phyloP scores from a whole-genome alignment of 2,888 invertebrate genomes.

The Drosophila nr. perissopoda region DNA sequence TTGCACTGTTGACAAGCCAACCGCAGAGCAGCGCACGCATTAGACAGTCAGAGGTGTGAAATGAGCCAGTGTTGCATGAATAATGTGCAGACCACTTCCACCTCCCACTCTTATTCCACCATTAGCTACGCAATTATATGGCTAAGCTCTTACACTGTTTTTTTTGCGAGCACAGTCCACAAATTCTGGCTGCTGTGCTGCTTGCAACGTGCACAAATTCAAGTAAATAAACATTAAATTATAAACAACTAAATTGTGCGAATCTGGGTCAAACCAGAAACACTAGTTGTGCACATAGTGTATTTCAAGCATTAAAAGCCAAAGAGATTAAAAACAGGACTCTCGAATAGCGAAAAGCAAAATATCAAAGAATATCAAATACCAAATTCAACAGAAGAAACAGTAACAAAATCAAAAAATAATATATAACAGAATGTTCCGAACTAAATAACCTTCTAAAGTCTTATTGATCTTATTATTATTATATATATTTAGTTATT shows the following conservation, averaged over 20 bases:
- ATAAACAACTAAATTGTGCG: conserved; percentile 9
- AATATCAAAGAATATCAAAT: conserved; percentile 27
- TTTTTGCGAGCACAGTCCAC: conserved; percentile 8
- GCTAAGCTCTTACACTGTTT: conserved; percentile 29
- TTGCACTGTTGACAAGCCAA: conserved; percentile 62
- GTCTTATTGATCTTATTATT: not conserved
- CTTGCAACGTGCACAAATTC: conserved; percentile 12
- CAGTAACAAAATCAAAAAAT: not conserved
- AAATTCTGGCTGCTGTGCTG: conserved; percentile 9
- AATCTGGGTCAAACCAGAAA: conserved; percentile 8
- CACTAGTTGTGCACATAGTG: not conserved
- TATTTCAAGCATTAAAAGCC: not conserved
- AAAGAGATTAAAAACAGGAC: not conserved
- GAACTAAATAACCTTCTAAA: not conserved
- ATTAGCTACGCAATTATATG: conserved; percentile 54
- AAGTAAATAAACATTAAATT: conserved; percentile 29
- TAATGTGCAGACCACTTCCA: conserved; percentile 16
- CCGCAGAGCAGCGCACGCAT: conserved; percentile 32
- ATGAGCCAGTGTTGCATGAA: conserved; percentile 18
- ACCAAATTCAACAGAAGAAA: conserved; percentile 16
- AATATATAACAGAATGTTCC: not conserved
- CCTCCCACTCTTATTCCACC: conserved; percentile 3
- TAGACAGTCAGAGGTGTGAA: conserved; percentile 45
- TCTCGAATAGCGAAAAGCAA: not conserved
- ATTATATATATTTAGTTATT: too few species aligned